phyloP scores from a whole-genome alignment of 2,113 vertebrate species.

The Xenopus tropicalis region DNA sequence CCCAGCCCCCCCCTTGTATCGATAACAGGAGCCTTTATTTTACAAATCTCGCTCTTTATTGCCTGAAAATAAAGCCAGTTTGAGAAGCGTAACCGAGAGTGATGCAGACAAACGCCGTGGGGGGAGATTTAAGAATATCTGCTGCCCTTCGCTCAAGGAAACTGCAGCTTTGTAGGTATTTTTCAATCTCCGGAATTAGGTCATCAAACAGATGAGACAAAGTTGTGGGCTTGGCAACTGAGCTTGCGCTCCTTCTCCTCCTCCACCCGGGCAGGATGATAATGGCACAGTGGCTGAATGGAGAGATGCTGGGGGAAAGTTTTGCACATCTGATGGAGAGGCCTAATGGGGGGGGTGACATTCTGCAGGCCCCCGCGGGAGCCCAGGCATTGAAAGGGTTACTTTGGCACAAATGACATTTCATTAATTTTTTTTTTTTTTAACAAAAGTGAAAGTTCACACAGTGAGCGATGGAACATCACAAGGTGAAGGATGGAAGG shows the following conservation, averaged over 20 bases:
- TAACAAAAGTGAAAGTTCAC: constrained; percentile 35
- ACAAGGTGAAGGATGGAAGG: constrained; percentile 25
- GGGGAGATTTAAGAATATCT: background rate
- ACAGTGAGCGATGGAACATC: constrained; percentile 13
- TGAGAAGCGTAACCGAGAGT: constrained; percentile 27
- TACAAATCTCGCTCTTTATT: constrained; percentile 46
- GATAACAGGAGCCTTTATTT: background rate
- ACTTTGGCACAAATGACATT: constrained; percentile 46
- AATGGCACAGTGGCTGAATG: too few species aligned
- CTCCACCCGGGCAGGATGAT: background rate
- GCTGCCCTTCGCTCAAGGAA: background rate
- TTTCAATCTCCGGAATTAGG: constrained; percentile 18
- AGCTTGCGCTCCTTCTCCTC: constrained; percentile 1
- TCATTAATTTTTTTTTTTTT: too few species aligned
- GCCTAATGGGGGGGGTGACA: background rate
- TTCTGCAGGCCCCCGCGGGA: background rate
- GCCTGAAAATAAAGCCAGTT: constrained; percentile 46
- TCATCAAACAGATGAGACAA: constrained; percentile 8
- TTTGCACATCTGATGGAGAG: background rate
- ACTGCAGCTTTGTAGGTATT: background rate
- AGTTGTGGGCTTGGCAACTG: constrained; percentile 1
- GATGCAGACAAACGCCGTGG: constrained; percentile 15
- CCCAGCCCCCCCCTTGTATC: too few species aligned
- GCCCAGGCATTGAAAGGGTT: constrained; percentile 18
- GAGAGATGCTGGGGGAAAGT: background rate